A percentile compares a stretch with the other conserved stretches of the same genome.
Conservation (phyloP, 2,888 invertebrate species). For the Lepeophtheirus nordmannii region DNA sequence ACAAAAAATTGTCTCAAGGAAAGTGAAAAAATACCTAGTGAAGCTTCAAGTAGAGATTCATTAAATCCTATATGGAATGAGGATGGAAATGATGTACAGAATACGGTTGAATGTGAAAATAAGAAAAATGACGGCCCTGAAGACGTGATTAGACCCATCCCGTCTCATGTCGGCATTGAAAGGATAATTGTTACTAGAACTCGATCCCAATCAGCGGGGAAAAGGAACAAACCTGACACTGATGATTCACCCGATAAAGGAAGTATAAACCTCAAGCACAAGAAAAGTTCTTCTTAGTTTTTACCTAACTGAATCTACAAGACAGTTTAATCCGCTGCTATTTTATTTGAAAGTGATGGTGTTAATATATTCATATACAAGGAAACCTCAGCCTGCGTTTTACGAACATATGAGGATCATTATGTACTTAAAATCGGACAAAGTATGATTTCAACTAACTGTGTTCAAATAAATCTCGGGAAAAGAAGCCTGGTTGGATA, state of each 20-base stretch:
- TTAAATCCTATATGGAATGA: slow-evolving; percentile 2
- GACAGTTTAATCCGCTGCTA: background rate
- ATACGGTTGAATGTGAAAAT: slow-evolving; percentile 2
- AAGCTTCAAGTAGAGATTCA: background rate
- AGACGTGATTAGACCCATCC: background rate
- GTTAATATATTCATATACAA: background rate
- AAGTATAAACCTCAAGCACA: background rate
- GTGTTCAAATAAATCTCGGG: background rate
- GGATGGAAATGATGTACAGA: background rate
- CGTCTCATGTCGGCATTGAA: background rate
- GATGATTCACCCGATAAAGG: slow-evolving; percentile 1
- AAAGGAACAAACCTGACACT: slow-evolving; percentile 2
- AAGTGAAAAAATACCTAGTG: background rate
- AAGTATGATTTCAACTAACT: background rate
- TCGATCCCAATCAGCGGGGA: background rate
- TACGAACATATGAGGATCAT: background rate
- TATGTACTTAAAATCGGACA: background rate
- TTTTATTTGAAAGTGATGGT: background rate
- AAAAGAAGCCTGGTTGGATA: background rate
- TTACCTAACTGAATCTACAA: background rate
- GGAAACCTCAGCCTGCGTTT: background rate
- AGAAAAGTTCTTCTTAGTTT: slow-evolving; percentile 1
- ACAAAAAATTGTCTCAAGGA: background rate
- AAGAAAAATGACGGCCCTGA: slow-evolving; percentile 1
- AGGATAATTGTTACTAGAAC: background rate